These are phyloP conservation scores for Scalopus aquaticus DNA, from an alignment of 2,113 vertebrate species.

Conservation along the genomic window DNA sequence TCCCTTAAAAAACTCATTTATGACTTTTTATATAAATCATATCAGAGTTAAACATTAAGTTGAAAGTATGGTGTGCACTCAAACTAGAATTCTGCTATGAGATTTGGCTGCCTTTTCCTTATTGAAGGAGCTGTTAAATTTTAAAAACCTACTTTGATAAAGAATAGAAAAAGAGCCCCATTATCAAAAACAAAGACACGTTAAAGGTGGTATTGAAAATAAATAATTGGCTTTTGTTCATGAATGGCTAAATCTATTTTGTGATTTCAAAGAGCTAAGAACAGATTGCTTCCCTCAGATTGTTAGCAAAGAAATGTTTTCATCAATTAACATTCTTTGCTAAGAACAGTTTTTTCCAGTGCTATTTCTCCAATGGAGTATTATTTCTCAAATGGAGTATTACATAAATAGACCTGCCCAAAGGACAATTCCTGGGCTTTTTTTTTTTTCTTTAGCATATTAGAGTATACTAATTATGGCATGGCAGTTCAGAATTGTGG, in stretches of 20 bases:
- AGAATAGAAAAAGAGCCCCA: slow-evolving; percentile 46
- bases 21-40: not conserved
- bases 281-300: slow-evolving; percentile 50
- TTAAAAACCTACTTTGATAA: slow-evolving; percentile 41
- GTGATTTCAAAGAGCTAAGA: slow-evolving; percentile 57
- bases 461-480: slow-evolving; percentile 44
- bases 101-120: slow-evolving; percentile 32
- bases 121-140: slow-evolving; percentile 30
- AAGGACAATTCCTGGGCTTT: slow-evolving; percentile 42
- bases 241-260: slow-evolving; percentile 56
- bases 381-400: slow-evolving; percentile 61
- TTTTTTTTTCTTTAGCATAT: slow-evolving; percentile 52
- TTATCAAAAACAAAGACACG: slow-evolving; percentile 61
- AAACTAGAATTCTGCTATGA: slow-evolving; percentile 35
- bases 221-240: slow-evolving; percentile 65
- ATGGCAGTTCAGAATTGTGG: slow-evolving; percentile 13
- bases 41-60: slow-evolving; percentile 17
- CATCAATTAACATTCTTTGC: slow-evolving; percentile 72
- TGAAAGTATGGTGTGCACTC: not conserved
- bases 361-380: slow-evolving; percentile 18
- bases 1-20: not conserved
- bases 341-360: slow-evolving; percentile 58
- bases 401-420: slow-evolving; percentile 50
- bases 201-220: slow-evolving; percentile 57
- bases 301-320: slow-evolving; percentile 69